These are phyloP conservation scores for Crotophaga sulcirostris DNA, from an alignment of 2,113 vertebrate species.

Conservation along the genomic window DNA sequence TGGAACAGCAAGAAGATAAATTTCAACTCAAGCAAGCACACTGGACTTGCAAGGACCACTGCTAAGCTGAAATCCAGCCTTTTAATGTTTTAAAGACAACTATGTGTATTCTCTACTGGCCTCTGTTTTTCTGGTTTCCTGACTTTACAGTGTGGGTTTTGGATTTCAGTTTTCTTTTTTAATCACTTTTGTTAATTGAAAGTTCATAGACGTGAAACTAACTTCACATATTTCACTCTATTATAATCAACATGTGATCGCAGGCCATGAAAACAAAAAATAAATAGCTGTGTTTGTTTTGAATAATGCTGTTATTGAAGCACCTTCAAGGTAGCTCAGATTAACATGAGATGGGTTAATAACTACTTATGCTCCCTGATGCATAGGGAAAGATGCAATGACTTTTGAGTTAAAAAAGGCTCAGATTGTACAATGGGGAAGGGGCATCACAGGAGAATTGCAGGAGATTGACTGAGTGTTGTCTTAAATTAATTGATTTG, in stretches of 20 bases:
- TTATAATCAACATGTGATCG: not conserved
- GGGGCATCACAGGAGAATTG: not conserved
- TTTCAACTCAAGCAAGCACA: not conserved
- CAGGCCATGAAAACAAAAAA: not conserved
- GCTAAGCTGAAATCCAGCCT: not conserved
- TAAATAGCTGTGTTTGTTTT: not conserved
- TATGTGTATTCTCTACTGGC: not conserved
- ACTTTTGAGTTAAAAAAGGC: not conserved
- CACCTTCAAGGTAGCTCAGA: not conserved
- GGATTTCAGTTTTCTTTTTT: not conserved
- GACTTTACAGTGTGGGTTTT: not conserved
- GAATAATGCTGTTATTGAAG: not conserved
- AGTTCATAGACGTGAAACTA: not conserved
- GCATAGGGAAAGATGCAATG: not conserved
- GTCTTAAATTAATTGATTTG: not conserved
- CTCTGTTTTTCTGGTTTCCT: not conserved
- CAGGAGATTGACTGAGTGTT: not conserved
- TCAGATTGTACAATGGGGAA: rapidly evolving
- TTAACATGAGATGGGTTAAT: not conserved
- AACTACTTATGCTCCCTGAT: not conserved
- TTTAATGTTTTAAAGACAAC: not conserved
- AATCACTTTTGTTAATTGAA: not conserved
- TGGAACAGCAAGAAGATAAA: not conserved
- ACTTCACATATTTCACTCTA: not conserved
- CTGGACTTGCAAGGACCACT: not conserved